These are phyloP conservation scores for Andrena dorsata DNA, from an alignment of 2,888 invertebrate species.

Conservation along the genomic window DNA sequence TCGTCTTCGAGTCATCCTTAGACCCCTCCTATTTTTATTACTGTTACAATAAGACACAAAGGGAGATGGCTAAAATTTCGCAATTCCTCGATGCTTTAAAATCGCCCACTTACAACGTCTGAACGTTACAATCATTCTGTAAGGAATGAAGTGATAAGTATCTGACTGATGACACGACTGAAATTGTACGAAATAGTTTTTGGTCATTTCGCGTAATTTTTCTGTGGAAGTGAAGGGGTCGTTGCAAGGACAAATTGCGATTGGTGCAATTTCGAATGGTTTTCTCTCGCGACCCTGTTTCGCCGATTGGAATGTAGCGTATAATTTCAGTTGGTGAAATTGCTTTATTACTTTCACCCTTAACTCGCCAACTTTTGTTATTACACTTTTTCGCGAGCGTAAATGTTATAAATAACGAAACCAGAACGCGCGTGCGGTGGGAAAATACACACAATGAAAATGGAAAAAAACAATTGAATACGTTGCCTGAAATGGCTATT, in stretches of 20 bases:
- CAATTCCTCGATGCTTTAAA: conserved; percentile 19
- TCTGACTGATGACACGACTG: not conserved
- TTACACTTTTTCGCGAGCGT: conserved; percentile 5
- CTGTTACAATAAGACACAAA: conserved; percentile 14
- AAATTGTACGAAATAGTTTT: conserved; percentile 30
- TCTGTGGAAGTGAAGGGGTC: conserved; percentile 46
- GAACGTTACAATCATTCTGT: not conserved
- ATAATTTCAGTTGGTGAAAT: conserved; percentile 56
- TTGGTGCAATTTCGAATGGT: conserved; percentile 58
- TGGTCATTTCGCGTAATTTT: conserved; percentile 35
- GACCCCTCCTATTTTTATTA: conserved; percentile 45
- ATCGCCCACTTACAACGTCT: conserved; percentile 4
- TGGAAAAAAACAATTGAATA: not conserved
- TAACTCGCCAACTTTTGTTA: conserved; percentile 33
- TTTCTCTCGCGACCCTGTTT: conserved; percentile 56
- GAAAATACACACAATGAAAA: not conserved
- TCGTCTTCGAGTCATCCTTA: conserved; percentile 50
- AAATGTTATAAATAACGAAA: conserved; percentile 9
- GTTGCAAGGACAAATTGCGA: conserved; percentile 54
- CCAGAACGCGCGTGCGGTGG: not conserved
- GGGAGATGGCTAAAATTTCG: conserved; percentile 46
- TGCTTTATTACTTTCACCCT: conserved; percentile 56
- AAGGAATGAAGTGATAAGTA: not conserved
- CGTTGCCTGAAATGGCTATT: not conserved
- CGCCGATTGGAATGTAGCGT: conserved; percentile 53